These are phyloP conservation scores for Rhopalosiphum nymphaeae DNA, from an alignment of 2,888 invertebrate species.

Conservation along the genomic window DNA sequence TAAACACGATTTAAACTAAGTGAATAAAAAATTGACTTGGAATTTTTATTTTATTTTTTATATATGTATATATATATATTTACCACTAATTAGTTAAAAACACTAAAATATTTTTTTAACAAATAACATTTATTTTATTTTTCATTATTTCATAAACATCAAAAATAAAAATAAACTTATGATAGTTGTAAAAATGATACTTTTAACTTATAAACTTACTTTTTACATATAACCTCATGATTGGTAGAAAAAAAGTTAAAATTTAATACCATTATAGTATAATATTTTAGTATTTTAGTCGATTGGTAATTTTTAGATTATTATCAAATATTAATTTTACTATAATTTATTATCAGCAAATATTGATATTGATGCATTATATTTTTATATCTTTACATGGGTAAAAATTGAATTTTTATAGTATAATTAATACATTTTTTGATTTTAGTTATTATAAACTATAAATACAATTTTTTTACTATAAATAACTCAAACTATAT, in stretches of 20 bases:
- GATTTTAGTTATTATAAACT: not conserved
- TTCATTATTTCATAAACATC: not conserved
- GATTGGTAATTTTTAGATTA: not conserved
- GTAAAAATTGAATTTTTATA: not conserved
- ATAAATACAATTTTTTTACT: not conserved
- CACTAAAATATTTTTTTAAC: not conserved
- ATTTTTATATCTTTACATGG: not conserved
- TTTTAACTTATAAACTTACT: too few species aligned
- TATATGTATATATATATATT: not conserved
- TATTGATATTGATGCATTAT: not conserved
- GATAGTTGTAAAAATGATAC: not conserved
- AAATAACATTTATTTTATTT: not conserved
- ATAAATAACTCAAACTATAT: not conserved
- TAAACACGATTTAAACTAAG: not conserved
- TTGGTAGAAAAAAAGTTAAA: not conserved
- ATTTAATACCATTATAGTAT: not conserved
- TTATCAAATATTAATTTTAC: not conserved
- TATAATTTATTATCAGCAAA: not conserved
- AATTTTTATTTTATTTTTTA: not conserved
- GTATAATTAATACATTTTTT: not conserved
- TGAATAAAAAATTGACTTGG: not conserved
- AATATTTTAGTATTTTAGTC: not conserved
- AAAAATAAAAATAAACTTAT: not conserved
- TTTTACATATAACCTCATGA: not conserved
- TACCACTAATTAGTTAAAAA: not conserved